phyloP scores from a whole-genome alignment of 92 coral and sea anemone species.

The Siderastrea radians region DNA sequence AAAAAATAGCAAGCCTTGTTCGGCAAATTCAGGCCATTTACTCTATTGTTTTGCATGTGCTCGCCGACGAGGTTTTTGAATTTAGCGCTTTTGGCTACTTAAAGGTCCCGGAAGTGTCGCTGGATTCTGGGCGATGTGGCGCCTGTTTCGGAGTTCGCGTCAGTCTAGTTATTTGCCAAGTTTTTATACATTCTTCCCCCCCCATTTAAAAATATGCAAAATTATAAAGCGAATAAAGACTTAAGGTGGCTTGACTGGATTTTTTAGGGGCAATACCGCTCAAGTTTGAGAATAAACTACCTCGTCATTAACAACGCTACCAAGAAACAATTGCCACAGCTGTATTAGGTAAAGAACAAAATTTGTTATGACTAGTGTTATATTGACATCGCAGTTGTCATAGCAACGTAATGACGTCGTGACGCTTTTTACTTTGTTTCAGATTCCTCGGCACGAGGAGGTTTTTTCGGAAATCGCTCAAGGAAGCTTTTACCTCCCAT shows the following conservation, averaged over 20 bases:
- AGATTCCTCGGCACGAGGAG: slow-evolving; percentile 18
- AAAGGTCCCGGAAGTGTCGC: background rate
- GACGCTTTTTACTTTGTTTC: background rate
- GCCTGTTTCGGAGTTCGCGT: too few relatives aligned
- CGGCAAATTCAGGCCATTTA: too few relatives aligned
- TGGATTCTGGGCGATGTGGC: too few relatives aligned
- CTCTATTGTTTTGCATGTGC: background rate
- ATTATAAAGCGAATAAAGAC: too few relatives aligned
- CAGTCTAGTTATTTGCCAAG: too few relatives aligned
- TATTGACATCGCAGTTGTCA: background rate
- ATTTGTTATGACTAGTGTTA: slow-evolving; percentile 2
- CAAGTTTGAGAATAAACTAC: slow-evolving; percentile 12
- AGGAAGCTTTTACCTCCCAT: slow-evolving; percentile 17
- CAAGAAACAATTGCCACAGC: background rate
- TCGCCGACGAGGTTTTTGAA: background rate
- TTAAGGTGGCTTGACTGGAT: slow-evolving; percentile 19
- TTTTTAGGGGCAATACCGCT: slow-evolving; percentile 18
- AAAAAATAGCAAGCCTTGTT: too few relatives aligned
- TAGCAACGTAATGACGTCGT: slow-evolving; percentile 16
- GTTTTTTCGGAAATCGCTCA: slow-evolving; percentile 3
- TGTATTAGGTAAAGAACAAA: slow-evolving; percentile 13
- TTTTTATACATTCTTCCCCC: too few relatives aligned
- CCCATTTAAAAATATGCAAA: too few relatives aligned
- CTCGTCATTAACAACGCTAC: background rate
- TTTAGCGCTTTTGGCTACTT: background rate